Evolutionary conservation across 2,797 vertebrate genomes (phyloP).

Genomic region (Cirrhinus mrigala): DNA sequence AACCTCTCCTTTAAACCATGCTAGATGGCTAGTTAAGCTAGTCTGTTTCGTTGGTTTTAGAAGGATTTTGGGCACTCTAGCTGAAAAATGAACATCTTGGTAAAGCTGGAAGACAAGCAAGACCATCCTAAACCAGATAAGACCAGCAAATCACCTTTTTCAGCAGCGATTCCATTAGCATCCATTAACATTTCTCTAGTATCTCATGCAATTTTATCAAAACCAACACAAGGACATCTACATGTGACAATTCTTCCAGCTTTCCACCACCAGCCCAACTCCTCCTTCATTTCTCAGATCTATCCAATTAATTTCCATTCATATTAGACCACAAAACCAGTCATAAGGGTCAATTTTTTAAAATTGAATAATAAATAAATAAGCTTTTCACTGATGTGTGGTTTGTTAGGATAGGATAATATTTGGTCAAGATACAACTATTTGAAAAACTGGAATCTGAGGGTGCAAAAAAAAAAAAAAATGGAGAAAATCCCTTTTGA

Average conservation of each 20-base stretch:
- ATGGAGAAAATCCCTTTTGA: too few relatives aligned
- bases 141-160: neutral
- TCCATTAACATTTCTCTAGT: neutral
- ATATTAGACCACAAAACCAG: too few relatives aligned
- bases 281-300: slow-evolving; percentile 1
- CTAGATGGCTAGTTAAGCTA: neutral
- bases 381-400: too few relatives aligned
- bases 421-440: too few relatives aligned
- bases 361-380: too few relatives aligned
- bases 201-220: neutral
- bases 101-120: neutral
- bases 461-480: too few relatives aligned
- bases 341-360: too few relatives aligned
- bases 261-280: neutral
- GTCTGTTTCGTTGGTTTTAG: neutral
- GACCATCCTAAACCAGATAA: slow-evolving; percentile 5
- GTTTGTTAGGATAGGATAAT: too few relatives aligned
- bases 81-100: neutral
- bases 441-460: too few relatives aligned
- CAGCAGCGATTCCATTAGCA: neutral
- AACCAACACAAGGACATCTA: neutral
- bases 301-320: neutral
- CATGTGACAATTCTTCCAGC: neutral
- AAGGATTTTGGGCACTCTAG: neutral
- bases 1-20: neutral